phyloP scores from a whole-genome alignment of 2,888 invertebrate genomes.

The Cistogaster globosa region DNA sequence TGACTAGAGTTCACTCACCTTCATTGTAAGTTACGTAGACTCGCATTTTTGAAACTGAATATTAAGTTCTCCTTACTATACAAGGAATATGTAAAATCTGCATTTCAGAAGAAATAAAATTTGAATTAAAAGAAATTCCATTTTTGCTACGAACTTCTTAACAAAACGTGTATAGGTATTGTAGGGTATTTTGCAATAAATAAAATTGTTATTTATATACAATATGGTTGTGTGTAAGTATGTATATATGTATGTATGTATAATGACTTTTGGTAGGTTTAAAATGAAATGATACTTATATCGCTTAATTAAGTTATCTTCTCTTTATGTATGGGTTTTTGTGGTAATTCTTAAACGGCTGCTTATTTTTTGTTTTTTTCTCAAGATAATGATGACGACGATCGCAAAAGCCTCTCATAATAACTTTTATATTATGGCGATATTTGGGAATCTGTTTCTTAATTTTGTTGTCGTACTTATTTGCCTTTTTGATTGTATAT shows the following conservation, averaged over 20 bases:
- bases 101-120: no score
- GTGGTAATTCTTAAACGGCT: constrained; percentile 68
- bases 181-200: constrained; percentile 43
- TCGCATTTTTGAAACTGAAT: no score
- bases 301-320: constrained; percentile 72
- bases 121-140: no score
- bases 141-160: not conserved
- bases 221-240: no score
- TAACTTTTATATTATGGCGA: constrained; percentile 59
- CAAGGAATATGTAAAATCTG: no score
- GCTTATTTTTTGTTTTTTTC: constrained; percentile 24
- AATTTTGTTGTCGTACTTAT: constrained; percentile 14
- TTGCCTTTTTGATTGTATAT: constrained; percentile 44
- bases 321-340: constrained; percentile 60
- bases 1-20: no score
- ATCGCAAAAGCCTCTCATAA: constrained; percentile 64
- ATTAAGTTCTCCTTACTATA: no score
- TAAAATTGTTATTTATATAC: constrained; percentile 32
- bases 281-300: constrained; percentile 67
- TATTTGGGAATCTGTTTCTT: constrained; percentile 34
- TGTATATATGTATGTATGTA: no score
- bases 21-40: no score
- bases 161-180: not conserved
- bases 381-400: constrained; percentile 54
- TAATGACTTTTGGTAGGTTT: constrained; percentile 39